Evolutionary conservation across 92 coral and sea anemone genomes (phyloP).

Genomic region (Scolanthus callimorphus): DNA sequence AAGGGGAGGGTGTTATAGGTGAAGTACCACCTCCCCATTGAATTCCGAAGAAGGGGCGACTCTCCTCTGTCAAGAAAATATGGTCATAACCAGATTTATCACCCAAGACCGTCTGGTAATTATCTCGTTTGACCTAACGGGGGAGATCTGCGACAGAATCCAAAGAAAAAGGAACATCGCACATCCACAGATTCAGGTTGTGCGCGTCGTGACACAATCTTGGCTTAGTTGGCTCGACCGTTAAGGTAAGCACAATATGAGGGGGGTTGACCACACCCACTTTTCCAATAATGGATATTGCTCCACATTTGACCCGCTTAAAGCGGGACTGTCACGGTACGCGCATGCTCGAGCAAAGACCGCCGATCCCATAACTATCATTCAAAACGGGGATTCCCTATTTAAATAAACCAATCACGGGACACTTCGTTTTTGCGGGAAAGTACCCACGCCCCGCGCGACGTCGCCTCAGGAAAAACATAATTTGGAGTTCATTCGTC

Average conservation of each 20-base stretch:
- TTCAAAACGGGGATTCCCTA: too few relatives aligned
- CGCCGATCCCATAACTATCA: too few relatives aligned
- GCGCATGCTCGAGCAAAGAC: too few relatives aligned
- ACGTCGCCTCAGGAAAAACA: too few relatives aligned
- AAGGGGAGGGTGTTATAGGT: too few relatives aligned
- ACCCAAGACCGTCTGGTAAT: slow-evolving; percentile 30
- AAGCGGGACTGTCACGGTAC: too few relatives aligned
- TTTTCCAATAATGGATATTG: slow-evolving; percentile 20
- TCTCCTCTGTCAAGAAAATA: too few relatives aligned
- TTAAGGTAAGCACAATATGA: slow-evolving; percentile 23
- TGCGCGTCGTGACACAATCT: slow-evolving; percentile 18
- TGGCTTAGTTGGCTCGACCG: slow-evolving; percentile 41
- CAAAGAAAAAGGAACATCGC: slow-evolving; percentile 24
- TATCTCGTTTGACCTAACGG: slow-evolving; percentile 17
- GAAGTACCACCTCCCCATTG: slow-evolving; percentile 57
- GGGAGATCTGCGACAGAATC: slow-evolving; percentile 27
- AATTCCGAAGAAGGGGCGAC: slow-evolving; percentile 30
- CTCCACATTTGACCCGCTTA: slow-evolving; percentile 18
- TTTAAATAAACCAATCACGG: too few relatives aligned
- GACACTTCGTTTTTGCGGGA: too few relatives aligned
- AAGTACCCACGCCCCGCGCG: too few relatives aligned
- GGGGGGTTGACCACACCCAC: slow-evolving; percentile 15
- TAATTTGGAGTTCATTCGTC: too few relatives aligned
- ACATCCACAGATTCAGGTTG: slow-evolving; percentile 33
- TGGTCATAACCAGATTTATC: slow-evolving; percentile 54